Evolutionary conservation across 2,888 invertebrate genomes (phyloP), one percentile per base, ranked within the genome.

Genomic region (Rotaria macrura): DNA sequence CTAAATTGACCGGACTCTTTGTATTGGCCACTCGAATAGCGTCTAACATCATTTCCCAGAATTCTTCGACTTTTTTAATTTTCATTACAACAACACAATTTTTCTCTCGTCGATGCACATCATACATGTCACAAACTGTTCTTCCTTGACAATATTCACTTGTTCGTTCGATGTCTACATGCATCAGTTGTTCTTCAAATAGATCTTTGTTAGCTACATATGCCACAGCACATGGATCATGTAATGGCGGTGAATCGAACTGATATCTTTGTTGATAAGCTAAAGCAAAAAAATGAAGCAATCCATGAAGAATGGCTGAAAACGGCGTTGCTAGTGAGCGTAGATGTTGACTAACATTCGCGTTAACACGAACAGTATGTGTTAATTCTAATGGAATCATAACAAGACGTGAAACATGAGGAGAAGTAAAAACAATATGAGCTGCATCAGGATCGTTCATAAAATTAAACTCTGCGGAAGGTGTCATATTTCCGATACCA

Each of bases 311-410:
- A 23, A 85, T 84, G 17, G 23, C 43, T 34, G 72, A 49, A 25
- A 84, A 84, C 52, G 34, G 54, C n/a, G 84, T 38, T 12, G 72
- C 84, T 23, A 74, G 38, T 34, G 79, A 74, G 34, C 84, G 38
- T 54, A 85, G 25, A 9, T 54, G 79, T 84, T 84, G 40, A 12
- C 65, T 84, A 40, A 84, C n/a, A 17, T 84, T 2, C 17, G 43
- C 47, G 12, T 74, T 85, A 25, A 84, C 85, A 40, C 84, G 47
- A 52, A 84, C 85, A 25, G 72, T 74, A 79, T 85, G 85, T 29
- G 85, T 85, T 38, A 85, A 84, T n/a, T 85, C 85, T 72, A 85
- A 79, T 40, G 85, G 85, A 43, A 85, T 74, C 85, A 85, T 85
- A 34, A 84, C 84, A 52, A 85, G 52, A 65, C 65, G 65, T 54